A percentile compares a stretch with the other conserved stretches of the same genome.
Conservation (phyloP, 2,888 invertebrate genomes). For the Apoderus coryli region DNA sequence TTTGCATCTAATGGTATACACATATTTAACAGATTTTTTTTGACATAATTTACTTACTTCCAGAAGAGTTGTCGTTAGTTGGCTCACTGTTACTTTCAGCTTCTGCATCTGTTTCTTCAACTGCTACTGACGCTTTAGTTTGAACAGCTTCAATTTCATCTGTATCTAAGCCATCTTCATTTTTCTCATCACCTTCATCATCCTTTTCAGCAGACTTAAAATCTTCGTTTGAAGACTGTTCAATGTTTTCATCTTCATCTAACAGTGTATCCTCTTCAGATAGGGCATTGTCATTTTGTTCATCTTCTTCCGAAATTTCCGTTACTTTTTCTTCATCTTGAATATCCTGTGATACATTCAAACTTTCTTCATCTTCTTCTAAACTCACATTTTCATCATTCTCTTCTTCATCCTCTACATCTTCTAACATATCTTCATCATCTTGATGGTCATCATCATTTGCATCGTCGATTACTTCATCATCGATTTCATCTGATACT, state of each 20-base stretch:
- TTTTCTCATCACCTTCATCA: conserved; percentile 24
- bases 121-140: conserved; percentile 1
- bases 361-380: not conserved
- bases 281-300: conserved; percentile 23
- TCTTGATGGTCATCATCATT: conserved; percentile 16
- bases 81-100: conserved; percentile 17
- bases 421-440: conserved; percentile 13
- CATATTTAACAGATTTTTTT: conserved; percentile 6
- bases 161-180: conserved; percentile 18
- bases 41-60: conserved; percentile 21
- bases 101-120: conserved; percentile 14
- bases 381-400: conserved; percentile 11
- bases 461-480: conserved; percentile 23
- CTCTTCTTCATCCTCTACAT: conserved; percentile 18
- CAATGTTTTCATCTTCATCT: too few species aligned
- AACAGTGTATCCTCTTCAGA: too few species aligned
- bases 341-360: not conserved
- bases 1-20: too few species aligned
- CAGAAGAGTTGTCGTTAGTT: conserved; percentile 21
- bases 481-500: conserved; percentile 20
- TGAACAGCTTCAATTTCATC: conserved; percentile 21
- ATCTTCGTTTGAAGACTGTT: too few species aligned
- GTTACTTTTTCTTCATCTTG: conserved; percentile 15
- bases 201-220: conserved; percentile 25
- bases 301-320: conserved; percentile 23